phyloP scores from a whole-genome alignment of 37 sponge, comb jelly and placozoan species.

The Diacarnus erythraeanus region DNA sequence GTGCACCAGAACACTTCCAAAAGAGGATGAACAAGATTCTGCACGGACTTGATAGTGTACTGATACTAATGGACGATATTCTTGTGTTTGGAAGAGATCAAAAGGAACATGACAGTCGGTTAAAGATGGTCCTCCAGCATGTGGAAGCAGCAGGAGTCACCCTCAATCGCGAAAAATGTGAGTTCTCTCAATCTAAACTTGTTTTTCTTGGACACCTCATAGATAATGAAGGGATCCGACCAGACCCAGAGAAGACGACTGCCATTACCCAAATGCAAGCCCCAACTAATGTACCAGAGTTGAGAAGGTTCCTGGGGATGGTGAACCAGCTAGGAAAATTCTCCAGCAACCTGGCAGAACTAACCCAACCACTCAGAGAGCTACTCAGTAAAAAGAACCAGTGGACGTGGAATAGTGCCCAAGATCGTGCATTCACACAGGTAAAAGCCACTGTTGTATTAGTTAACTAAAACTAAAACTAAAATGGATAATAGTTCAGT shows the following conservation, averaged over 20 bases:
- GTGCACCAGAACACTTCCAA: constrained; percentile 48
- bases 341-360: constrained; percentile 35
- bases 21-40: constrained; percentile 23
- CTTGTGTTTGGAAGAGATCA: constrained; percentile 5
- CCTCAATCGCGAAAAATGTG: constrained; percentile 47
- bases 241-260: constrained; percentile 52
- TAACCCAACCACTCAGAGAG: constrained; percentile 45
- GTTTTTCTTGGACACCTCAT: constrained; percentile 19
- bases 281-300: background rate
- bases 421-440: constrained; percentile 20
- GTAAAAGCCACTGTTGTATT: no score
- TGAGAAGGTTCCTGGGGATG: constrained; percentile 64
- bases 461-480: no score
- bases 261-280: constrained; percentile 36
- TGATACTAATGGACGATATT: constrained; percentile 32
- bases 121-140: constrained; percentile 13
- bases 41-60: constrained; percentile 29
- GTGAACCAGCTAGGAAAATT: constrained; percentile 58
- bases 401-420: constrained; percentile 46
- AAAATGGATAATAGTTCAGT: no score
- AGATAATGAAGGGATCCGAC: constrained; percentile 13
- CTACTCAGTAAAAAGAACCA: constrained; percentile 23
- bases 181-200: constrained; percentile 15
- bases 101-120: constrained; percentile 28
- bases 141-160: constrained; percentile 38